These are phyloP conservation scores for Cossypha heuglini DNA, from an alignment of 2,797 vertebrate species.

Conservation along the genomic window DNA sequence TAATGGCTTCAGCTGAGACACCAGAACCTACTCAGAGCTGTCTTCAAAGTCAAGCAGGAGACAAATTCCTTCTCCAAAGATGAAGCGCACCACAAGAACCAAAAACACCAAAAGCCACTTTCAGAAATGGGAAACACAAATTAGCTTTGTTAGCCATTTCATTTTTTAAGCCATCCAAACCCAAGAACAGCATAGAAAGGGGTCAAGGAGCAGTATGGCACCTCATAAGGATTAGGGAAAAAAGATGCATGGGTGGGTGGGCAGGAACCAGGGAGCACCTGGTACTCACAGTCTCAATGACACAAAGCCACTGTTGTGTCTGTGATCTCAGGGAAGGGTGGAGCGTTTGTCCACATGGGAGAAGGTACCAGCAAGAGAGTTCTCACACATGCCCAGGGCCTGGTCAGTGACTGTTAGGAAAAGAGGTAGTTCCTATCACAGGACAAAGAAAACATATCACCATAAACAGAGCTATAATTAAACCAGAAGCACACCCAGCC, in stretches of 20 bases:
- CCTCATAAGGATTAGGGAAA: accelerated
- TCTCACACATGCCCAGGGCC: background rate
- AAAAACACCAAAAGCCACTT: background rate
- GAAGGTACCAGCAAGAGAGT: background rate
- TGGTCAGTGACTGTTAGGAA: background rate
- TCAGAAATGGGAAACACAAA: background rate
- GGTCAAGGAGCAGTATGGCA: background rate
- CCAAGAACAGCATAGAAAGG: background rate
- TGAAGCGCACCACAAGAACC: background rate
- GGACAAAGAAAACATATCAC: conserved; percentile 7
- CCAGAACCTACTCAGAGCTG: conserved; percentile 21
- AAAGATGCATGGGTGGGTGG: background rate
- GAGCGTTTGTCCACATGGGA: accelerated
- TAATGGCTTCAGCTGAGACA: conserved; percentile 37
- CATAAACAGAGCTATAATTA: conserved; percentile 47
- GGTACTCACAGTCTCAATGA: background rate
- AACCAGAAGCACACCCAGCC: conserved; percentile 33
- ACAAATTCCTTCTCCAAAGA: conserved; percentile 8
- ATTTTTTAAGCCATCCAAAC: background rate
- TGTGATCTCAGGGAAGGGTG: background rate
- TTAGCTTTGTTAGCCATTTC: background rate
- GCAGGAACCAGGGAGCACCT: background rate
- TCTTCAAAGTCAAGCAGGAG: conserved; percentile 33
- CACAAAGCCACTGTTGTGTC: background rate
- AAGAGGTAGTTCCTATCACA: background rate